Base-by-base conservation (phyloP, 1,140 invertebrate species). In the Philopotamus ludificatus region DNA sequence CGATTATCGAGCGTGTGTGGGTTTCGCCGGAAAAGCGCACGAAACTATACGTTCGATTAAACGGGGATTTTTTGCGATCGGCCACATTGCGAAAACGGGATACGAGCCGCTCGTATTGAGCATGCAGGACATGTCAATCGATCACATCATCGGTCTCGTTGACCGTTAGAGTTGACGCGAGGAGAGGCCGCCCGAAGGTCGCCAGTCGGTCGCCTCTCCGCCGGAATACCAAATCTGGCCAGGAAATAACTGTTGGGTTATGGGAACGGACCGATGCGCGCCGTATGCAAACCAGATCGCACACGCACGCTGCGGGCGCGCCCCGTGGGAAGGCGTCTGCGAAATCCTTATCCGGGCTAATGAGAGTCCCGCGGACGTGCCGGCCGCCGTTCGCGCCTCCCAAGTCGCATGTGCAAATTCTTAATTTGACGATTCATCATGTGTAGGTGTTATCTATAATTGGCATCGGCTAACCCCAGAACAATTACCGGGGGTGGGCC, bases 151-250 rank as follows among this genome's bases (percentile, higher is more conserved):
- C 54, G 34, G 62, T 21, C 62, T 21, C 16, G 15, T 12, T 15
- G 41, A 44, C 62, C 34, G 62, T 64, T 54, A 53, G 61, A 25
- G n/a, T 23, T 41, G 62, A 42, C 51, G 62, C 44, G 55, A 54
- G 62, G 50, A 49, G 47, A 49, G 47, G 47, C 16, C 50, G 62
- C 26, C 45, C 44, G 51, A 42, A 45, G 62, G 54, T 54, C 62
- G 62, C 22, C 21, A 45, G n/a, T 3, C n/a, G 18, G 23, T 9
- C 21, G 20, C 59, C 45, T n/a, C 47, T 34, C 50, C 62, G 41
- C 51, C 15, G 16, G 42, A 64, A 54, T 51, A 51, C 39, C 49
- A 41, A 23, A 15, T 15, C 16, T 21, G 47, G n/a, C 10, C n/a
- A 49, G 4, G 47, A 49, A 15, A 21, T 49, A 21, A 49, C 47